phyloP scores from a whole-genome alignment of 2,113 vertebrate genomes.

The Notechis scutatus region DNA sequence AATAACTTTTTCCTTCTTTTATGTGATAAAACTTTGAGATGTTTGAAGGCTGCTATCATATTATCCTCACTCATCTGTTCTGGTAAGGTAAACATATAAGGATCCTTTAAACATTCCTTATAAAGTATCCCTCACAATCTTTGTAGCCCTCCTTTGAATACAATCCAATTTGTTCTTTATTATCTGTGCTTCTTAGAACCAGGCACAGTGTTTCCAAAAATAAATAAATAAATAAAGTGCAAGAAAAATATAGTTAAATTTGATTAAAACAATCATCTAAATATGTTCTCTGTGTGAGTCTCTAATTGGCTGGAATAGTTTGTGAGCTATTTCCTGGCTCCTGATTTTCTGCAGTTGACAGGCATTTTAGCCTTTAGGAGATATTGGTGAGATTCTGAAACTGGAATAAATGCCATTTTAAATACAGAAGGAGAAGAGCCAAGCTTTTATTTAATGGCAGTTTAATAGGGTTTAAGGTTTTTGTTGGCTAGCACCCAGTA shows the following conservation, averaged over 20 bases:
- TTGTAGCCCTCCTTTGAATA: background rate
- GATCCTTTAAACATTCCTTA: background rate
- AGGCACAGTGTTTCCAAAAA: background rate
- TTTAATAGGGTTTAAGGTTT: background rate
- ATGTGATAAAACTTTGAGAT: background rate
- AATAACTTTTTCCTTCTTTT: background rate
- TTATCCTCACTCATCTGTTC: background rate
- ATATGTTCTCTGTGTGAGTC: background rate
- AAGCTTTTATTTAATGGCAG: background rate
- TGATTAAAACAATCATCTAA: background rate
- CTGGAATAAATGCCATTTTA: background rate
- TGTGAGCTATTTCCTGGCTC: background rate
- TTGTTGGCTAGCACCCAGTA: background rate
- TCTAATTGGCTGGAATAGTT: background rate
- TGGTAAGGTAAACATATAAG: background rate
- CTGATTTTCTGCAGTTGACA: background rate
- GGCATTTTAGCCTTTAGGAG: conserved; percentile 6
- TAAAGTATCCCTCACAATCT: background rate
- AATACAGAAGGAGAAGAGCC: background rate
- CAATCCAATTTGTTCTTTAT: background rate
- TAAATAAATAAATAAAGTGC: background rate
- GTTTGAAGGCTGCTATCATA: background rate
- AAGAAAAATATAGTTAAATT: no score
- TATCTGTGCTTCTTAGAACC: background rate
- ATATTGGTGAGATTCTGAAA: background rate